These are phyloP conservation scores for Balearica regulorum DNA, from an alignment of 2,797 vertebrate genomes.

Conservation along the genomic window DNA sequence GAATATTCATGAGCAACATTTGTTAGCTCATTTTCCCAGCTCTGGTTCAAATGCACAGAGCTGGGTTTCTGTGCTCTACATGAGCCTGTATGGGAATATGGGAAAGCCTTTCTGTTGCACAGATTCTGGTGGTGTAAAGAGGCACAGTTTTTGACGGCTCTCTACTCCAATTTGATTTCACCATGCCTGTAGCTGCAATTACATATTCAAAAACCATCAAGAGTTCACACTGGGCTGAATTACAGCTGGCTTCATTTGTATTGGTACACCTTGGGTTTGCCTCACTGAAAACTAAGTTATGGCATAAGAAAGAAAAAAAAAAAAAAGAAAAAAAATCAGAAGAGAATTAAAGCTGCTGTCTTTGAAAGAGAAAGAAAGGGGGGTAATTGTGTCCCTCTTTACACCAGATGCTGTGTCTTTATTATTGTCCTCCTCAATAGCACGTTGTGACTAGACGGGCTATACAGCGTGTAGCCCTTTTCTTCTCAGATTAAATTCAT, in stretches of 20 bases:
- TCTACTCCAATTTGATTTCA: background rate
- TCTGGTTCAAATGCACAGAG: background rate
- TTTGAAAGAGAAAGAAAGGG: background rate
- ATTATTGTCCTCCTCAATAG: constrained; percentile 1
- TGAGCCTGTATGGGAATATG: background rate
- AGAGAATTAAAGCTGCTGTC: background rate
- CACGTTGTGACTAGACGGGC: background rate
- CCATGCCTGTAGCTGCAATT: background rate
- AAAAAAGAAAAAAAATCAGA: background rate
- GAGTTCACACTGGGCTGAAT: background rate
- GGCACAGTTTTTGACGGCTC: background rate
- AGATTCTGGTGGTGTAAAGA: background rate
- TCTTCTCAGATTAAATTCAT: background rate
- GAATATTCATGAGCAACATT: constrained; percentile 62
- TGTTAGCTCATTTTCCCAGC: constrained; percentile 44
- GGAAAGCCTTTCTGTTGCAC: background rate
- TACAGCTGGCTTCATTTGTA: background rate
- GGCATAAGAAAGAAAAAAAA: background rate
- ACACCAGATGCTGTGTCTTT: background rate
- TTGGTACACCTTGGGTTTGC: background rate
- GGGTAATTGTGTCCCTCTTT: background rate
- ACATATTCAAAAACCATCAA: background rate
- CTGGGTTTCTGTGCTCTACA: background rate
- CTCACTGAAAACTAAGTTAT: background rate
- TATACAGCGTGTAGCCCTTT: background rate